These are phyloP conservation scores for Acrocephalus scirpaceus DNA, from an alignment of 2,797 vertebrate species.

Conservation along the genomic window DNA sequence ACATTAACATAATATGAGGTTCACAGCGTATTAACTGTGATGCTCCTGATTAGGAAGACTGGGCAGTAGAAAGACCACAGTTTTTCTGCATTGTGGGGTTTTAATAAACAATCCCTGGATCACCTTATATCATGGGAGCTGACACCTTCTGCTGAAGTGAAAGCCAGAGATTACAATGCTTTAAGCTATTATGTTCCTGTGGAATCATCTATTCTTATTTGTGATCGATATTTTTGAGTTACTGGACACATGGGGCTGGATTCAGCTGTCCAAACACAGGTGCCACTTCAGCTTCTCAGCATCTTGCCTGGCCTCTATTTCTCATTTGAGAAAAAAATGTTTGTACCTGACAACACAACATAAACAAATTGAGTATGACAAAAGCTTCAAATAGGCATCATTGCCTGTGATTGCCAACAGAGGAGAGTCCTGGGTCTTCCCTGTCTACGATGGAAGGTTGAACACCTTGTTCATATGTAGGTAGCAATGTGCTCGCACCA, in stretches of 20 bases:
- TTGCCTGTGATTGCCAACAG: not conserved
- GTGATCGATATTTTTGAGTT: not conserved
- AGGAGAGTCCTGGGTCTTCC: not conserved
- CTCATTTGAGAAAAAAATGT: not conserved
- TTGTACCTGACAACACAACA: not conserved
- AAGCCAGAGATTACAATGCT: not conserved
- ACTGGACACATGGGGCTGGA: not conserved
- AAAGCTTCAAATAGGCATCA: not conserved
- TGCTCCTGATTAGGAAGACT: not conserved
- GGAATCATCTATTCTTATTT: not conserved
- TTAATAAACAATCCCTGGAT: not conserved
- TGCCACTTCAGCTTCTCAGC: not conserved
- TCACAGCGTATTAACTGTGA: not conserved
- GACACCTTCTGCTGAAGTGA: not conserved
- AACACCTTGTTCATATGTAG: not conserved
- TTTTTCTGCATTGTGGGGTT: fast-evolving
- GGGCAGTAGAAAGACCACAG: not conserved
- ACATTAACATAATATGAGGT: constrained; percentile 52
- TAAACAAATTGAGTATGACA: not conserved
- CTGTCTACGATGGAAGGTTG: not conserved
- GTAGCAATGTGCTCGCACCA: not conserved
- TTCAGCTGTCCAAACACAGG: not conserved
- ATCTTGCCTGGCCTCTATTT: not conserved
- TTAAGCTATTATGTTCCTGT: not conserved
- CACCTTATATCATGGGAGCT: not conserved